Percentiles rank a stretch among this genome's conserved stretches.
phyloP scores from a whole-genome alignment of 2,888 invertebrate genomes.

The Nephrotoma guestfalica region DNA sequence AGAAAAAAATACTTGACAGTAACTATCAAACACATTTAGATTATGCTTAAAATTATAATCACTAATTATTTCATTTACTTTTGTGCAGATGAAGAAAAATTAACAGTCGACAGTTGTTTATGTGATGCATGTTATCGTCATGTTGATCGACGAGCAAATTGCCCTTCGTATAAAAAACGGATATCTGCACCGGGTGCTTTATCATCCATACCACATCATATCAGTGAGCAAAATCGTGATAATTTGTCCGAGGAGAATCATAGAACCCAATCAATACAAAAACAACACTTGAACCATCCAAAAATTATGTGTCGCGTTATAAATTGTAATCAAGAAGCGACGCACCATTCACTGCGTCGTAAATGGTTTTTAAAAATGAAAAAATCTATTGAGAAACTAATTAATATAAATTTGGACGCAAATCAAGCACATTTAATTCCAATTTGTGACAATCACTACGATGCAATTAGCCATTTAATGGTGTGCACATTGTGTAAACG shows the following conservation, averaged over 20 bases:
- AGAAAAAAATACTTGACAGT: conserved; percentile 65
- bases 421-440: conserved; percentile 37
- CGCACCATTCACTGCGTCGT: conserved; percentile 45
- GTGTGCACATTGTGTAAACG: conserved; percentile 65
- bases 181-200: conserved; percentile 19
- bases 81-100: conserved; percentile 54
- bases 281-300: neutral
- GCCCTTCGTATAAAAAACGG: conserved; percentile 49
- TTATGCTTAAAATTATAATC: neutral
- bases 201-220: conserved; percentile 11
- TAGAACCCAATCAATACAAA: conserved; percentile 8
- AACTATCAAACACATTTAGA: conserved; percentile 24
- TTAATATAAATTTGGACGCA: conserved; percentile 47
- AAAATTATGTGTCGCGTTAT: conserved; percentile 42
- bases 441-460: conserved; percentile 54
- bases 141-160: conserved; percentile 68
- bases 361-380: conserved; percentile 61
- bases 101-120: conserved; percentile 69
- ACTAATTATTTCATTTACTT: neutral
- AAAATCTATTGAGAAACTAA: conserved; percentile 49
- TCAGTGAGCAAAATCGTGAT: conserved; percentile 11
- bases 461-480: conserved; percentile 54
- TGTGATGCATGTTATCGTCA: conserved; percentile 81
- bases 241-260: conserved; percentile 4
- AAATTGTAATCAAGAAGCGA: conserved; percentile 42